phyloP scores from a whole-genome alignment of 2,797 vertebrate species.

The Helostoma temminkii region DNA sequence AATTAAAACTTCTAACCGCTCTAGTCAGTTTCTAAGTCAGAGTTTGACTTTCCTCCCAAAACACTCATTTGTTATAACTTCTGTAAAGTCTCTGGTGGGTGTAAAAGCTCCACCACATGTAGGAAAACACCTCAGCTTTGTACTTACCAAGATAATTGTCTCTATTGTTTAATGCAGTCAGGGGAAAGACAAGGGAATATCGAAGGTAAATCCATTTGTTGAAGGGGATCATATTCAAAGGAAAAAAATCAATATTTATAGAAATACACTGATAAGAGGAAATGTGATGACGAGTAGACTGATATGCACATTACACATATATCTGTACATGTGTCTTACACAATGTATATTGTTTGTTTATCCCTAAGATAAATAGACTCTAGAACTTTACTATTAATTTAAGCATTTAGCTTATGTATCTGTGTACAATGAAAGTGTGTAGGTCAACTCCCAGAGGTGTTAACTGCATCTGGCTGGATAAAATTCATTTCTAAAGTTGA shows the following conservation, averaged over 20 bases:
- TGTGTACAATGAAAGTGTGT: background rate
- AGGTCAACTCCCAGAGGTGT: background rate
- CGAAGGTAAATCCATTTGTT: background rate
- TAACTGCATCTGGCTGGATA: background rate
- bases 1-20: constrained; percentile 50
- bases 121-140: constrained; percentile 1
- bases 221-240: background rate
- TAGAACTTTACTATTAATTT: too few relatives aligned
- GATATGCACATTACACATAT: too few relatives aligned
- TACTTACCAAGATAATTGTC: constrained; percentile 3
- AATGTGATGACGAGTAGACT: background rate
- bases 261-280: too few relatives aligned
- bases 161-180: constrained; percentile 21
- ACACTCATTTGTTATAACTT: background rate
- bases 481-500: background rate
- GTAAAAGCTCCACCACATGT: background rate
- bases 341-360: background rate
- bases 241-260: background rate
- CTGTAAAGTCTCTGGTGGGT: background rate
- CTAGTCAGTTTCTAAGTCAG: constrained; percentile 33
- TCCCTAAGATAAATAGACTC: too few relatives aligned
- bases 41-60: constrained; percentile 24
- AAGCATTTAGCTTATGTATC: background rate
- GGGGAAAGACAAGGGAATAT: background rate
- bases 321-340: too few relatives aligned